phyloP scores from a whole-genome alignment of 2,888 invertebrate genomes.

The Tridacna gigas region DNA sequence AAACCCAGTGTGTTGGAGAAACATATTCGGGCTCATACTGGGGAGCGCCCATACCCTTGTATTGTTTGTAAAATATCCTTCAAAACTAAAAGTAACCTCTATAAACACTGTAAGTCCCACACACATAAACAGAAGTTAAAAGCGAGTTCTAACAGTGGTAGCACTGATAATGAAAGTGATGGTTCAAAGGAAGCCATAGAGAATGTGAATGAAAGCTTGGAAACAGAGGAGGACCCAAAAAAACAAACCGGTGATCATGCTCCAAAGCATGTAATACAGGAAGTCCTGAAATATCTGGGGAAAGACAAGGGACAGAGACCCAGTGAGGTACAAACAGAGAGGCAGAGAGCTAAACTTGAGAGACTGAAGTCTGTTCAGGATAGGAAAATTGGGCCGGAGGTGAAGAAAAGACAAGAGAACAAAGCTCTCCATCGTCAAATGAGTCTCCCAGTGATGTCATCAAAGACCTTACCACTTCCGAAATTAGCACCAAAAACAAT shows the following conservation, averaged over 20 bases:
- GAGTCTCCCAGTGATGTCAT: constrained; percentile 45
- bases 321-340: constrained; percentile 59
- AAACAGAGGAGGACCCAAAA: constrained; percentile 33
- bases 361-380: constrained; percentile 57
- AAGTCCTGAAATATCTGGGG: constrained; percentile 67
- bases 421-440: constrained; percentile 49
- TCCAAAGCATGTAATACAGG: constrained; percentile 68
- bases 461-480: constrained; percentile 59
- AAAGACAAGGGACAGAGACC: constrained; percentile 69
- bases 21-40: constrained; percentile 96
- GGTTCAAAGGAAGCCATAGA: constrained; percentile 22
- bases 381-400: constrained; percentile 13
- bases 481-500: constrained; percentile 70
- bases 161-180: constrained; percentile 28
- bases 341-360: constrained; percentile 56
- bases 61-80: constrained; percentile 95
- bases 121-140: constrained; percentile 77
- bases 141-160: constrained; percentile 17
- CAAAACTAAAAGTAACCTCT: constrained; percentile 96
- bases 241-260: constrained; percentile 58
- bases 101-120: constrained; percentile 91
- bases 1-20: constrained; percentile 97
- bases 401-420: constrained; percentile 14
- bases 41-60: constrained; percentile 96
- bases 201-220: background rate